phyloP scores from a whole-genome alignment of 1,140 invertebrate genomes.

The Habropoda laboriosa region DNA sequence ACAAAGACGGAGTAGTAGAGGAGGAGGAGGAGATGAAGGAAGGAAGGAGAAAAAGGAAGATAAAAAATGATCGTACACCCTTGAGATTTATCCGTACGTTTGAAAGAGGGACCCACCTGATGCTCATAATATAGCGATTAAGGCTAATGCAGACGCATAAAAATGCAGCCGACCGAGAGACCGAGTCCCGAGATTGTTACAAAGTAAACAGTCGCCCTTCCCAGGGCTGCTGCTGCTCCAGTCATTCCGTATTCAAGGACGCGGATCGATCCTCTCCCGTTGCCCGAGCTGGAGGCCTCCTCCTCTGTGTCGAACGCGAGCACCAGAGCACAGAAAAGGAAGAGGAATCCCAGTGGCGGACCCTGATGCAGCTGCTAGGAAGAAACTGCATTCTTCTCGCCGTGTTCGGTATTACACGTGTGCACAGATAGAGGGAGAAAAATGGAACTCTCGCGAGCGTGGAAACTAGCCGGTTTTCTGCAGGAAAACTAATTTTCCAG shows the following conservation, averaged over 20 bases:
- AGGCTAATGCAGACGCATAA: conserved; percentile 65
- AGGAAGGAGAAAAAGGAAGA: too few relatives aligned
- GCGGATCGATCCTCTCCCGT: conserved; percentile 43
- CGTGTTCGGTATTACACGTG: not conserved
- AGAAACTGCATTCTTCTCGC: conserved; percentile 38
- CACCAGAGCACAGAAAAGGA: conserved; percentile 47
- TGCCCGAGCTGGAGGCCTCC: conserved; percentile 26
- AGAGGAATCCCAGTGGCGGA: conserved; percentile 27
- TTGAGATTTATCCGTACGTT: conserved; percentile 23
- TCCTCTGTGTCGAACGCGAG: not conserved
- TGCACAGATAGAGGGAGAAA: not conserved
- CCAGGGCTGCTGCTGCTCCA: conserved; percentile 49
- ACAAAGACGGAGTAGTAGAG: not conserved
- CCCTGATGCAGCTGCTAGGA: conserved; percentile 38
- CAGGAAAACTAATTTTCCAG: too few relatives aligned
- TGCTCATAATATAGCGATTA: conserved; percentile 63
- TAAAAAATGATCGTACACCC: conserved; percentile 1
- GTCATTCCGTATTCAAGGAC: conserved; percentile 66
- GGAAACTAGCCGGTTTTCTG: too few relatives aligned
- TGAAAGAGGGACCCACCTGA: conserved; percentile 51
- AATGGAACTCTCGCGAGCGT: conserved; percentile 20
- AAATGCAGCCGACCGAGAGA: conserved; percentile 67
- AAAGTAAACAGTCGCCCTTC: conserved; percentile 65
- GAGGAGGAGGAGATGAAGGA: not conserved
- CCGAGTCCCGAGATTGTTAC: conserved; percentile 62